Evolutionary conservation across 2,113 vertebrate species (phyloP).

Genomic region (Cebidichthys violaceus): DNA sequence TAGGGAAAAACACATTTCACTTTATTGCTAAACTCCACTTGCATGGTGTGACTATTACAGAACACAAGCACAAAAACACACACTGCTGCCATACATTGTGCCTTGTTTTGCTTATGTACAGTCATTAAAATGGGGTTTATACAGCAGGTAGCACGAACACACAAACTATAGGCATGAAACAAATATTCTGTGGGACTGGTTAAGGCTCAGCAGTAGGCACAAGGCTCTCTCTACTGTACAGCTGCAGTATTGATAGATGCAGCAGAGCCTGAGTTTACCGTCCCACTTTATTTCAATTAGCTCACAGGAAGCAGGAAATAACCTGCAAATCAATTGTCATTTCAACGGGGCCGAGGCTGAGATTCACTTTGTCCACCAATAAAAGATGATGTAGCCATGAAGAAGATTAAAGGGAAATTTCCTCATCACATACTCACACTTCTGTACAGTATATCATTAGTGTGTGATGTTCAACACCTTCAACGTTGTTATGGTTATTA

Average conservation of each 20-base stretch:
- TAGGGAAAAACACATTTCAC: neutral
- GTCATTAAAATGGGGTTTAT: slow-evolving; percentile 30
- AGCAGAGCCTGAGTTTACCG: slow-evolving; percentile 61
- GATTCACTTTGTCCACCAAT: slow-evolving; percentile 75
- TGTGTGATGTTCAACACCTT: slow-evolving; percentile 39
- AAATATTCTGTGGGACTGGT: slow-evolving; percentile 55
- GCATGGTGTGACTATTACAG: neutral
- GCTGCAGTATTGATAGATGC: slow-evolving; percentile 78
- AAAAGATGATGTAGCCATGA: slow-evolving; percentile 73
- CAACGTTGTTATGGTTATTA: slow-evolving; percentile 36
- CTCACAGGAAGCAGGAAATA: slow-evolving; percentile 82
- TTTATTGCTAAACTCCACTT: neutral
- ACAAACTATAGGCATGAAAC: slow-evolving; percentile 16
- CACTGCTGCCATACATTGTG: neutral
- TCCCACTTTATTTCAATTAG: slow-evolving; percentile 84
- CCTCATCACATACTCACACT: slow-evolving; percentile 25
- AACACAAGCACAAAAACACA: neutral
- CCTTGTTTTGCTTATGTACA: slow-evolving; percentile 22
- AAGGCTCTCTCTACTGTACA: slow-evolving; percentile 30
- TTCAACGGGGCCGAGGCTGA: slow-evolving; percentile 62
- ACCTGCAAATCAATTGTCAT: slow-evolving; percentile 83
- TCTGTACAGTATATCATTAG: slow-evolving; percentile 56
- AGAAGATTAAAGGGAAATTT: slow-evolving; percentile 75
- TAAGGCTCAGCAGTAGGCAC: slow-evolving; percentile 31
- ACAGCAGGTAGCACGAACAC: slow-evolving; percentile 10